Evolutionary conservation across 2,113 vertebrate genomes (phyloP), one percentile per base, ranked within the genome.

Genomic region (Montifringilla adamsi): DNA sequence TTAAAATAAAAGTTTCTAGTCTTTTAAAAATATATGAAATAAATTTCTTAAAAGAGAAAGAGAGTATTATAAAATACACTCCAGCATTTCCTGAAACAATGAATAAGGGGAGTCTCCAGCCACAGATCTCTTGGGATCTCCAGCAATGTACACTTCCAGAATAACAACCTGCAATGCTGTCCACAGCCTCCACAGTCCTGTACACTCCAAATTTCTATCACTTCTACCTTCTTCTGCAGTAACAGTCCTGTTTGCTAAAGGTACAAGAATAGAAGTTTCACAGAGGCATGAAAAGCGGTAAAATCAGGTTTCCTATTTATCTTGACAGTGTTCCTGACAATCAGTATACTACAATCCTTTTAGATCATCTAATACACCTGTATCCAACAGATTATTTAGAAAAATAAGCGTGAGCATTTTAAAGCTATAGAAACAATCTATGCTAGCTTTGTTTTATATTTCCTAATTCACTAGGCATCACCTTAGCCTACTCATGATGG

Each of bases 71-170:
- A 44, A 79, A 66, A 66, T 24, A 35, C 39, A 35, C 15, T 24
- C 12, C 15, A 46, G 26, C 27, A 46, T 55, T 37, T 46, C 20
- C 33, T 55, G 9, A 19, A 37, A 31, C 33, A 44, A 44, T 5
- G 17, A 59, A 22, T 4, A 23, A 15, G 14, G 2, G 6, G 10
- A 37, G 13, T 27, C 16, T 73, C 14, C 78, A 56, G n/a, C 8
- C 33, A 35, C 30, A 10, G 26, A 17, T 47, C 50, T 33, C 63
- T 35, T 11, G 37, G 37, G 12, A 44, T 53, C 24, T 17, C 46
- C 3, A n/a, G 52, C 6, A 49, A 62, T 0, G 4, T 21, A 17
- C 7, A 3, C 8, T 55, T 37, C 10, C 64, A 28, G 15, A 26
- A 5, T 6, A 60, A 35, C 0, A 2, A 35, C 26, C 10, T 15